Conservation (phyloP, 2,888 invertebrate species). For the Siphlonurus alternatus region DNA sequence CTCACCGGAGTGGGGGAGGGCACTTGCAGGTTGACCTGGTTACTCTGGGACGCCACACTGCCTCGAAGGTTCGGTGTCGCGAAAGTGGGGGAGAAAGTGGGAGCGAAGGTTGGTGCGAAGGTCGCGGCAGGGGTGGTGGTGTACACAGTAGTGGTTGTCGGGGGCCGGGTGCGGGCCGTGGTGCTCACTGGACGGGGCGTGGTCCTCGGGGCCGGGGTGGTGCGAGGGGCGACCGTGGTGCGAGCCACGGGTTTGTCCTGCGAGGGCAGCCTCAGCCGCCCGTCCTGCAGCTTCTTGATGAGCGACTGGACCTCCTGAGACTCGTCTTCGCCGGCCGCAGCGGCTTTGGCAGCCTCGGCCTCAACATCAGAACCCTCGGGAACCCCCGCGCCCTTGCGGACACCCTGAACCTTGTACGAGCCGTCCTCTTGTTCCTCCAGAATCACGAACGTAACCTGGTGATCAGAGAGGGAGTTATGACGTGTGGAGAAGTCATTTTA, state of each 20-base stretch:
- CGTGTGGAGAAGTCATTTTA: no score
- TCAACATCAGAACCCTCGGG: conserved; percentile 43
- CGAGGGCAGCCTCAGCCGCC: conserved; percentile 64
- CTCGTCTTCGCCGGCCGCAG: conserved; percentile 42
- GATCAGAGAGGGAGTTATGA: conserved; percentile 44
- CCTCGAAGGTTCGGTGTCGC: not conserved
- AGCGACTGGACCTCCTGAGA: conserved; percentile 63
- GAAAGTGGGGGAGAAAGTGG: not conserved
- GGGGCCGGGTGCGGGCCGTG: conserved; percentile 10
- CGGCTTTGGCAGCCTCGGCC: conserved; percentile 29
- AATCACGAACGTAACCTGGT: conserved; percentile 74
- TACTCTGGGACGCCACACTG: not conserved
- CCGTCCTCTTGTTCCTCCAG: conserved; percentile 75
- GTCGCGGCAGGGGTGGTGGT: not conserved
- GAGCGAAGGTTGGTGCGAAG: not conserved
- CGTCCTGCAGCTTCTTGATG: conserved; percentile 60
- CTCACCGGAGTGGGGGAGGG: not conserved
- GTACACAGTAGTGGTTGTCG: conserved; percentile 11
- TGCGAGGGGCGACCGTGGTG: not conserved
- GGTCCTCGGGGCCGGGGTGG: not conserved
- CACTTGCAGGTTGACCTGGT: not conserved
- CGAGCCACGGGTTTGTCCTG: conserved; percentile 19
- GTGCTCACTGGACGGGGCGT: not conserved
- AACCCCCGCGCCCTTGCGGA: conserved; percentile 19
- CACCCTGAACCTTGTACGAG: conserved; percentile 64